Evolutionary conservation across 1,140 invertebrate species (phyloP).

Genomic region (Anastrepha obliqua): DNA sequence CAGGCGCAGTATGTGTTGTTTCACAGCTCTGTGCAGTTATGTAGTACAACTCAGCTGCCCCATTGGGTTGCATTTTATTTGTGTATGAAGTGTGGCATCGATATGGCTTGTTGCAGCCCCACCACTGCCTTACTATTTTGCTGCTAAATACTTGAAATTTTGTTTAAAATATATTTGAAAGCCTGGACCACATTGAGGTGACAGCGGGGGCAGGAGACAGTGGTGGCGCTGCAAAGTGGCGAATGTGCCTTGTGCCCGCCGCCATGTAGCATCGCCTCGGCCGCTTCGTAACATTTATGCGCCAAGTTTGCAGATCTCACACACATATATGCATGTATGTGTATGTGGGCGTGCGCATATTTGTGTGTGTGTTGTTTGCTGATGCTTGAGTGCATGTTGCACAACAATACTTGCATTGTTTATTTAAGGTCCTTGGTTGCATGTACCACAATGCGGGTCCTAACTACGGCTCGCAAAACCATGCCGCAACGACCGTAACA

Average conservation of each 20-base stretch:
- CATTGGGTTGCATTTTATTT: too few species aligned
- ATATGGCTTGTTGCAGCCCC: too few species aligned
- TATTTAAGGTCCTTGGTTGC: slow-evolving; percentile 1
- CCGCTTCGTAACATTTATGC: not conserved
- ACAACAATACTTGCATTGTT: slow-evolving; percentile 41
- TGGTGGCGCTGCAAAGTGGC: not conserved
- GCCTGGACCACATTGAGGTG: not conserved
- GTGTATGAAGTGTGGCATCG: too few species aligned
- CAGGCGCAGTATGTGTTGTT: too few species aligned
- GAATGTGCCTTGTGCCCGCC: not conserved
- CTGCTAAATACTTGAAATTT: too few species aligned
- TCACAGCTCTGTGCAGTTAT: too few species aligned
- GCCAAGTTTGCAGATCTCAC: not conserved
- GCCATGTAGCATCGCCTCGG: not conserved
- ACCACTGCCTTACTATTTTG: too few species aligned
- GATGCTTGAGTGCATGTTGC: slow-evolving; percentile 5
- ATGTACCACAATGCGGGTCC: not conserved
- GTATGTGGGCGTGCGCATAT: not conserved
- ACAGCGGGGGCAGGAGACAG: not conserved
- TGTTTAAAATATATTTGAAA: too few species aligned
- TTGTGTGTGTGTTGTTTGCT: not conserved
- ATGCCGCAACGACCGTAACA: not conserved
- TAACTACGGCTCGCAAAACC: not conserved
- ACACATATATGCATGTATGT: not conserved
- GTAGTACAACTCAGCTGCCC: too few species aligned